phyloP scores from a whole-genome alignment of 2,888 invertebrate genomes.

The Ferrisia virgata region DNA sequence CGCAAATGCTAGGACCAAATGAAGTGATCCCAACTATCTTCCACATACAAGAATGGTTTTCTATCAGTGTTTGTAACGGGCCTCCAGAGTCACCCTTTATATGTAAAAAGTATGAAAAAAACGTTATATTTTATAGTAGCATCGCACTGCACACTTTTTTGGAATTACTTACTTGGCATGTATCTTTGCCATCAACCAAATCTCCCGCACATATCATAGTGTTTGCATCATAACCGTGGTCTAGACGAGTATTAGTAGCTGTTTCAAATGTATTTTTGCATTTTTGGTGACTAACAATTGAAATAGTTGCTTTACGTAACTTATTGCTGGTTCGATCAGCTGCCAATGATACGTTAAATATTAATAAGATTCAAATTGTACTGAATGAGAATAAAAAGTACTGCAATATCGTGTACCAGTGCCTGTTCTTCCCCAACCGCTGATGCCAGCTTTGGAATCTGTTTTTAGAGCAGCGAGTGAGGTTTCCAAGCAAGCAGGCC shows the following conservation, averaged over 20 bases:
- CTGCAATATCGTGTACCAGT: slow-evolving; percentile 42
- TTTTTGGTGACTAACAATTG: slow-evolving; percentile 21
- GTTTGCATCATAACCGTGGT: slow-evolving; percentile 41
- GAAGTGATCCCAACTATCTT: slow-evolving; percentile 58
- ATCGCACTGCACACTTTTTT: not conserved
- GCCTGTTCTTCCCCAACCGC: not conserved
- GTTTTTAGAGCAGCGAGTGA: too few relatives aligned
- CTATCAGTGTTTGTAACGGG: slow-evolving; percentile 57
- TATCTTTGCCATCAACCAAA: slow-evolving; percentile 55
- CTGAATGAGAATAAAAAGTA: not conserved
- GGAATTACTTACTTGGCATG: slow-evolving; percentile 51
- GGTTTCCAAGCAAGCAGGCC: slow-evolving; percentile 4
- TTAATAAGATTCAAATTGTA: slow-evolving; percentile 21
- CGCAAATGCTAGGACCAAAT: slow-evolving; percentile 57
- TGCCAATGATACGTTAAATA: slow-evolving; percentile 11
- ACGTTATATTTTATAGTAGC: not conserved
- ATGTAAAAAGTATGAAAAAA: not conserved
- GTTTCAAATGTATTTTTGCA: slow-evolving; percentile 33
- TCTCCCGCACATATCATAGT: slow-evolving; percentile 55
- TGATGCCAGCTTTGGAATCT: not conserved
- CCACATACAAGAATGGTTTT: slow-evolving; percentile 56
- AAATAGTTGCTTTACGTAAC: slow-evolving; percentile 48
- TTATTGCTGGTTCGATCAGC: slow-evolving; percentile 34
- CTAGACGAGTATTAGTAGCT: not conserved
- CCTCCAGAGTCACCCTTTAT: slow-evolving; percentile 72